Base-by-base conservation (phyloP, 2,113 vertebrate genomes). In the Illadopsis cleaveri region DNA sequence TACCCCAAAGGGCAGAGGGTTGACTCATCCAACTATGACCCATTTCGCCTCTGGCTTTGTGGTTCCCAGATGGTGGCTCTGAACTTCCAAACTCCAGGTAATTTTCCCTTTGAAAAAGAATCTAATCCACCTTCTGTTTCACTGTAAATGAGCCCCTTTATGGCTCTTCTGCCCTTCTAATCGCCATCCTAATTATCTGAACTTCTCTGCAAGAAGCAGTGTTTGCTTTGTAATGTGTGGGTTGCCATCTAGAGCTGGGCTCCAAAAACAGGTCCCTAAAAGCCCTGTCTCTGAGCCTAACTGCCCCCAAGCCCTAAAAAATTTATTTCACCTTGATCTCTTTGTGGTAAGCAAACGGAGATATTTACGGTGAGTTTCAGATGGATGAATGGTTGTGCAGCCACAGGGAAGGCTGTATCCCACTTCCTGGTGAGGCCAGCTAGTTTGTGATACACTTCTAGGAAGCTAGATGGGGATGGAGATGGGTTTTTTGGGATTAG, bases 11-110 rank as follows among this genome's bases (percentile, higher is more conserved):
- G 98, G 27, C 99, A 99, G 94, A 98, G 99, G 5, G 98, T 99
- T 1, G 99, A 99, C 97, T 99, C 99, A 11, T 99, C 99, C 51
- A 99, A 99, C 98, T 99, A 99, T 0, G 99, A 99, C 92, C 99
- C 99, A 3, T 98, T 99, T 96, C 98, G 98, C 12, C 98, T 99
- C 78, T 99, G 99, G 99, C 98, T 98, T 12, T 97, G 98, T 5
- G 99, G 99, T 25, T 98, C 98, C 42, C 99, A 99, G 97, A 99
- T 99, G 99, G 99, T 99, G 92, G 99, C 99, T 9, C 99, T 99
- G 75, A 99, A 99, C 97, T 99, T 98, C 96, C 99, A 99, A 97
- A 99, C 99, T 5, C 97, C 99, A 98, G 99, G 99, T 99, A 96
- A 94, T 27, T 16, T 7, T 45, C 14, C 8, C 33, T 44, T 30